Evolutionary conservation across 2,888 invertebrate genomes (phyloP), one percentile per base, ranked within the genome.

Genomic region (Callinectes sapidus): DNA sequence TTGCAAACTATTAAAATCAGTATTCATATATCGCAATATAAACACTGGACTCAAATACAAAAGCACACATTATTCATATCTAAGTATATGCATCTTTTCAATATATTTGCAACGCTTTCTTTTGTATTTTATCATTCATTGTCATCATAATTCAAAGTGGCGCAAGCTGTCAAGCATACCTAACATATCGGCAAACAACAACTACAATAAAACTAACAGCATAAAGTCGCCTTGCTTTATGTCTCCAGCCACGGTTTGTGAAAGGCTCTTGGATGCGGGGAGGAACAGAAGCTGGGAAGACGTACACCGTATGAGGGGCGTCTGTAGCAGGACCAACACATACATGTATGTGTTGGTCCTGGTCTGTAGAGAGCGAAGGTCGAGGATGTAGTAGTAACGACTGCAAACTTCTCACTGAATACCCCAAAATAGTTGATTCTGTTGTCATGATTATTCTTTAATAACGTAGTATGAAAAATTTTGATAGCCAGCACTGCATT

Each of bases 51-150:
- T 48, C 6, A 48, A 48, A 48, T 10, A 48, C 48, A 5, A 48
- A 0, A 8, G 48, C 48, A 48, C 10, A 10, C 3, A 61, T 61
- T 87, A 16, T 87, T 13, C 14, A 87, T 87, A 39, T 87, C 54
- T 88, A 88, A n/a, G 54, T 88, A 88, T 88, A 88, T 88, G 54
- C 48, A 48, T 48, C 0, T 48, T 48, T 48, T 8, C 48, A 48
- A 2, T 48, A 8, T 10, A 48, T 48, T 48, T 48, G 48, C 48
- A 48, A 48, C 10, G 48, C 10, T 48, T 1, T 61, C 23, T 6
- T 18, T 61, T 61, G 23, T 61, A 61, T 18, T 61, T 61, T 0
- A 23, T 61, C 6, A 23, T 5, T 61, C 61, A 61, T 3, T 61
- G 23, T 61, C 6, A 61, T 18, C 61, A 13, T 61, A 5, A 61